phyloP scores from a whole-genome alignment of 2,888 invertebrate genomes.

The Erebia ligea region DNA sequence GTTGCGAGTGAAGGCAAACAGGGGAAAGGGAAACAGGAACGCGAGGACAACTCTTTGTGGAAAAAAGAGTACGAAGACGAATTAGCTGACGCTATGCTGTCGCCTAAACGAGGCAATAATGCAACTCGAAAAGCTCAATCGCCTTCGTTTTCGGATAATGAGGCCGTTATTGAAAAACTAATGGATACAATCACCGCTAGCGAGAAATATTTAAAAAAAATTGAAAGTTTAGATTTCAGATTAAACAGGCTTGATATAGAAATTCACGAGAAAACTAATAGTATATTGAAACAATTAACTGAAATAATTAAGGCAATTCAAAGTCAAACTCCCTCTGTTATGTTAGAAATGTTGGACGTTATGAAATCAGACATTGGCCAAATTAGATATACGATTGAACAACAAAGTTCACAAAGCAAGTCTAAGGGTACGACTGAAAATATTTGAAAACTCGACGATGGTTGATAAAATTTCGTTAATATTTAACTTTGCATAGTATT shows the following conservation, averaged over 20 bases:
- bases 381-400: slow-evolving; percentile 58
- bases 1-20: slow-evolving; percentile 50
- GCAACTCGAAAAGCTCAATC: slow-evolving; percentile 57
- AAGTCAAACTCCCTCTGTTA: slow-evolving; percentile 49
- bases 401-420: slow-evolving; percentile 32
- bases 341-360: slow-evolving; percentile 53
- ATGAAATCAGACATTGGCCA: slow-evolving; percentile 57
- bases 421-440: slow-evolving; percentile 14
- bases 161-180: slow-evolving; percentile 67
- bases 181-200: slow-evolving; percentile 72
- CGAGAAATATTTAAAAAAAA: slow-evolving; percentile 74
- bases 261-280: slow-evolving; percentile 72
- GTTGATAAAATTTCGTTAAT: not conserved
- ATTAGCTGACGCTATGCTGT: slow-evolving; percentile 66
- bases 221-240: slow-evolving; percentile 74
- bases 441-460: not conserved
- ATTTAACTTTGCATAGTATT: not conserved
- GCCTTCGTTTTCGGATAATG: slow-evolving; percentile 55
- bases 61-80: slow-evolving; percentile 75
- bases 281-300: slow-evolving; percentile 61
- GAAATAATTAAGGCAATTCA: slow-evolving; percentile 55
- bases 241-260: slow-evolving; percentile 73
- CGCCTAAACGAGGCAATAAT: slow-evolving; percentile 56
- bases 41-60: slow-evolving; percentile 64
- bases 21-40: slow-evolving; percentile 53